Percentiles rank a stretch among this genome's conserved stretches.
phyloP scores from a whole-genome alignment of 2,888 invertebrate species.

The Eupithecia vulgata region DNA sequence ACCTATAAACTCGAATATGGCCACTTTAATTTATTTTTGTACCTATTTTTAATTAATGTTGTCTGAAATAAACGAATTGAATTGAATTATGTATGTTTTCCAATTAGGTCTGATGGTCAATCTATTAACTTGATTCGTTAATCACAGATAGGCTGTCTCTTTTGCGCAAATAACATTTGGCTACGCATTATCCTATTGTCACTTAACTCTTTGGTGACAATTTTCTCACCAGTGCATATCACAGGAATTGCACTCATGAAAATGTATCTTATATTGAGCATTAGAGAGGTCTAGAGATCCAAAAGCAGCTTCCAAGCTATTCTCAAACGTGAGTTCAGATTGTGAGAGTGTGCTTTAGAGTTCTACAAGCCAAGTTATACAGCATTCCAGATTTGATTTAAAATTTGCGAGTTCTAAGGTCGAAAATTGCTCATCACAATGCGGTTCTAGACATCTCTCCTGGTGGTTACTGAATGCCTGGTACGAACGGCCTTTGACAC shows the following conservation, averaged over 20 bases:
- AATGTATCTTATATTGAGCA: neutral
- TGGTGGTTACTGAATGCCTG: slow-evolving; percentile 58
- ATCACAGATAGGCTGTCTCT: slow-evolving; percentile 25
- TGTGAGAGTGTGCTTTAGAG: neutral
- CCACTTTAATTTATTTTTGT: too few relatives aligned
- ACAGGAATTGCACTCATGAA: neutral
- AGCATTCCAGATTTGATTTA: neutral
- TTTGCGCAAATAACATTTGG: slow-evolving; percentile 24
- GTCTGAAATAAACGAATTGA: too few relatives aligned
- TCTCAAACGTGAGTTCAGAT: neutral
- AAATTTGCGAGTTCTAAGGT: slow-evolving; percentile 17
- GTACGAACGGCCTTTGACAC: slow-evolving; percentile 73
- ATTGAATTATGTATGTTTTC: too few relatives aligned
- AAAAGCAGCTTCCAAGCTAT: neutral
- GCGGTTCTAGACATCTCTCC: slow-evolving; percentile 44
- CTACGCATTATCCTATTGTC: neutral
- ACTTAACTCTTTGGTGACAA: neutral
- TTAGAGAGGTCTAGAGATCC: neutral
- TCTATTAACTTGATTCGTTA: slow-evolving; percentile 24
- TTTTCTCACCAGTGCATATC: neutral
- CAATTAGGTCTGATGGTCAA: too few relatives aligned
- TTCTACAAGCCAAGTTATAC: neutral
- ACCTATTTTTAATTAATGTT: too few relatives aligned
- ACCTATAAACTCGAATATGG: too few relatives aligned
- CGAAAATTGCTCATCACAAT: slow-evolving; percentile 30